Base-by-base conservation (phyloP, 2,797 vertebrate genomes). In the Coregonus ussuriensis region DNA sequence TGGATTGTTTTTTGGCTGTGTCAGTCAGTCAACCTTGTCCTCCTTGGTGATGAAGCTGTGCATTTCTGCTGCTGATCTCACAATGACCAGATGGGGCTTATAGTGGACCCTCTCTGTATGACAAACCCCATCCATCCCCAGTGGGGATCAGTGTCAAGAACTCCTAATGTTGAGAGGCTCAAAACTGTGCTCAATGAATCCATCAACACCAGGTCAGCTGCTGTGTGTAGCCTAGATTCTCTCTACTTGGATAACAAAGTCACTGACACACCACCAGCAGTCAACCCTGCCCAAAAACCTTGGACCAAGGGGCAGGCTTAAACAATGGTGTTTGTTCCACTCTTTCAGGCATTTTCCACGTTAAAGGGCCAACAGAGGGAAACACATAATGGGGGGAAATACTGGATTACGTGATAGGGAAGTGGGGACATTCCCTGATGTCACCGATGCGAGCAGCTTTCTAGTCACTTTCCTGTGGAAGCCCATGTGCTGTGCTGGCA, bases 381-480 rank as follows among this genome's bases (percentile, higher is more conserved):
- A 53, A 35, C 79, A 87, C 79, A 93, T 92, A 93, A 92, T 91
- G 79, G 86, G 88, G 89, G 92, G 89, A 91, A 92, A 92, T 77
- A 83, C 84, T 69, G 85, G 79, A 79, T 87, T 86, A 88, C 84
- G 87, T 89, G 87, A 84, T 86, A 83, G 84, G 88, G 80, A 89
- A 89, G 74, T 77, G 86, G 84, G 83, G 88, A 86, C 82, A 2
- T 7, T 53, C 52, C 86, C 87, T 88, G 78, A 87, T 77, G 77
- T 89, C 84, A 89, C 21, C 1, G 4, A n/a, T 1, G 4, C 47
- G 31, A 1, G 79, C 69, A 71, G 52, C 77, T 72, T 76, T 81
- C 71, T 73, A 77, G 70, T 63, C 76, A 31, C 81, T 86, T 92
- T 91, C 89, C 90, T 84, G 79, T 84, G 84, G 87, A 89, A 87